Evolutionary conservation across 2,113 vertebrate genomes (phyloP).

Genomic region (Catagonus wagneri): DNA sequence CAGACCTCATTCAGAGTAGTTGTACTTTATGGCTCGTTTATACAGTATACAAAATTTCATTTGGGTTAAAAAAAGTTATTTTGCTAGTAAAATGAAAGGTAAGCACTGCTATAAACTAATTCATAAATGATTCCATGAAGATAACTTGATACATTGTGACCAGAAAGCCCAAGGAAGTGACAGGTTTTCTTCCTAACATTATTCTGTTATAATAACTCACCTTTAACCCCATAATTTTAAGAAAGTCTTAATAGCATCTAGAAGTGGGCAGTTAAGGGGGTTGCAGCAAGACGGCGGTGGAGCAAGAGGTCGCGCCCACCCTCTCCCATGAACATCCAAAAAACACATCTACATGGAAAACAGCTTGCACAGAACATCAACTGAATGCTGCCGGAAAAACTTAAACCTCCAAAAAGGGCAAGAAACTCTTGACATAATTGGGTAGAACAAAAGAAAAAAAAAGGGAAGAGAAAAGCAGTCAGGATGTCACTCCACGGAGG

Average conservation of each 20-base stretch:
- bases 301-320: too few relatives aligned
- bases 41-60: conserved; percentile 39
- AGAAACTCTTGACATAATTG: too few relatives aligned
- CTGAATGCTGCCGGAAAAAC: too few relatives aligned
- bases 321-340: too few relatives aligned
- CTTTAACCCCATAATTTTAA: not conserved
- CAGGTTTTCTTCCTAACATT: not conserved
- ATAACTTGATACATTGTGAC: not conserved
- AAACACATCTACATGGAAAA: too few relatives aligned
- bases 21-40: not conserved
- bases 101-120: not conserved
- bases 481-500: too few relatives aligned
- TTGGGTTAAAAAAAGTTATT: not conserved
- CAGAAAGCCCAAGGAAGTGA: not conserved
- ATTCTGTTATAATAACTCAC: not conserved
- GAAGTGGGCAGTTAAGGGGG: not conserved
- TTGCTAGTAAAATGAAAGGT: conserved; percentile 26
- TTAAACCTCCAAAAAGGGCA: too few relatives aligned
- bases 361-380: too few relatives aligned
- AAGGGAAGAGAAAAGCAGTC: too few relatives aligned
- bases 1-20: not conserved
- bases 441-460: too few relatives aligned
- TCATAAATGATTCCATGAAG: not conserved
- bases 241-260: not conserved
- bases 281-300: too few relatives aligned